Evolutionary conservation across 1,140 invertebrate species (phyloP).

Genomic region (Micrasema minimum): DNA sequence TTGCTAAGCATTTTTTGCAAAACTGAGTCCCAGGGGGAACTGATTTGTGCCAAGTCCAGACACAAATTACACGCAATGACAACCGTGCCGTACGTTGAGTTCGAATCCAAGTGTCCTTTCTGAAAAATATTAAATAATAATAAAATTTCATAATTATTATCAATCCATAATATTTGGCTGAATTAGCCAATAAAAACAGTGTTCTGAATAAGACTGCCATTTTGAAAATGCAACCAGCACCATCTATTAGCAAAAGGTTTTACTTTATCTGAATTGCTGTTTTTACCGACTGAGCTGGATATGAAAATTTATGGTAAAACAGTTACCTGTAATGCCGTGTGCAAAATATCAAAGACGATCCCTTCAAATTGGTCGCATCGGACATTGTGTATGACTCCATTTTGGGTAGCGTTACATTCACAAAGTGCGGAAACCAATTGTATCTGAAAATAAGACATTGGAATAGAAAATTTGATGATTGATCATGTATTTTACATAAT

Average conservation of each 20-base stretch:
- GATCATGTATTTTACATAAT: too few species aligned
- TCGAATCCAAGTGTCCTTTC: slow-evolving; percentile 27
- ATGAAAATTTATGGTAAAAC: too few species aligned
- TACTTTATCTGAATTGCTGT: too few species aligned
- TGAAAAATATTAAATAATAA: too few species aligned
- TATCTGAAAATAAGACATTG: slow-evolving; percentile 12
- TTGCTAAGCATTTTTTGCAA: slow-evolving; percentile 60
- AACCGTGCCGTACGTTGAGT: slow-evolving; percentile 55
- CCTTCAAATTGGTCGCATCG: slow-evolving; percentile 62
- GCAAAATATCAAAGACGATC: slow-evolving; percentile 61
- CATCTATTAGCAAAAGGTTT: too few species aligned
- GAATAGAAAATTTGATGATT: too few species aligned
- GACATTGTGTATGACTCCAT: slow-evolving; percentile 60
- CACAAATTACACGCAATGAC: slow-evolving; percentile 58
- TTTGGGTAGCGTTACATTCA: slow-evolving; percentile 58
- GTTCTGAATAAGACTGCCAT: too few species aligned
- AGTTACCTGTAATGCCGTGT: slow-evolving; percentile 59
- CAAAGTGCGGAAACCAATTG: slow-evolving; percentile 33
- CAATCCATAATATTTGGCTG: too few species aligned
- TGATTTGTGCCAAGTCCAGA: slow-evolving; percentile 57
- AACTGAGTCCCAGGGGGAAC: slow-evolving; percentile 58
- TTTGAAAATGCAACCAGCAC: too few species aligned
- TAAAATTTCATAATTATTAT: too few species aligned
- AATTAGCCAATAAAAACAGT: too few species aligned
- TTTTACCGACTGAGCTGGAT: too few species aligned